Percentiles rank a stretch among this genome's conserved stretches.
These are phyloP conservation scores for Crotalus tigris DNA, from an alignment of 2,113 vertebrate genomes.

Conservation along the genomic window DNA sequence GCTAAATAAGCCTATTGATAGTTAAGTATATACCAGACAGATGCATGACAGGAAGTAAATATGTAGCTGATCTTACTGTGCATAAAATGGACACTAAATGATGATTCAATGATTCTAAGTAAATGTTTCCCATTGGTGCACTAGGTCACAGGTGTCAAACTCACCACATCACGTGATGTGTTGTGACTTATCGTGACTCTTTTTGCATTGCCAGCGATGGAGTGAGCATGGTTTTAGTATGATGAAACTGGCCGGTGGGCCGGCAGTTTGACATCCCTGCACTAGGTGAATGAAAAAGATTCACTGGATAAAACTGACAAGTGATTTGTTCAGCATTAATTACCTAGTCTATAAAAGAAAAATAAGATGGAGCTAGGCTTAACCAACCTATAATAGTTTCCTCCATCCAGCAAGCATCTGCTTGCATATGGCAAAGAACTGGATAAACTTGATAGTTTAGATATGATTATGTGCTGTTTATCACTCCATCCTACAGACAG, in stretches of 20 bases:
- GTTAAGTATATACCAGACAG: slow-evolving; percentile 6
- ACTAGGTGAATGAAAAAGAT: neutral
- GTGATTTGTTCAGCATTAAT: neutral
- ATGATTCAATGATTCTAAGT: neutral
- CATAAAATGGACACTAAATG: neutral
- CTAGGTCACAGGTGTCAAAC: neutral
- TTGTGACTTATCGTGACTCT: too few relatives aligned
- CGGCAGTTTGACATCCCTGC: too few relatives aligned
- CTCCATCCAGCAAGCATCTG: neutral
- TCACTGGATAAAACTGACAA: neutral
- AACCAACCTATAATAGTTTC: neutral
- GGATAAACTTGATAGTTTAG: neutral
- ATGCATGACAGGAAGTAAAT: neutral
- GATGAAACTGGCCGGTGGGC: too few relatives aligned
- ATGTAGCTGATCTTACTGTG: slow-evolving; percentile 2
- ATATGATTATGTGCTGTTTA: neutral
- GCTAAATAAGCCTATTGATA: neutral
- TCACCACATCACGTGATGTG: too few relatives aligned
- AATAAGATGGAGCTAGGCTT: neutral
- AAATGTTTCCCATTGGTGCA: neutral
- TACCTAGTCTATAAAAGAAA: neutral
- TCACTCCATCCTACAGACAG: neutral
- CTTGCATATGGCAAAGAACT: neutral
- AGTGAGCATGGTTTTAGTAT: too few relatives aligned
- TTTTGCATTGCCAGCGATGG: too few relatives aligned